These are phyloP conservation scores for Zoanthus sansibaricus DNA, from an alignment of 92 coral and sea anemone genomes.

Conservation along the genomic window DNA sequence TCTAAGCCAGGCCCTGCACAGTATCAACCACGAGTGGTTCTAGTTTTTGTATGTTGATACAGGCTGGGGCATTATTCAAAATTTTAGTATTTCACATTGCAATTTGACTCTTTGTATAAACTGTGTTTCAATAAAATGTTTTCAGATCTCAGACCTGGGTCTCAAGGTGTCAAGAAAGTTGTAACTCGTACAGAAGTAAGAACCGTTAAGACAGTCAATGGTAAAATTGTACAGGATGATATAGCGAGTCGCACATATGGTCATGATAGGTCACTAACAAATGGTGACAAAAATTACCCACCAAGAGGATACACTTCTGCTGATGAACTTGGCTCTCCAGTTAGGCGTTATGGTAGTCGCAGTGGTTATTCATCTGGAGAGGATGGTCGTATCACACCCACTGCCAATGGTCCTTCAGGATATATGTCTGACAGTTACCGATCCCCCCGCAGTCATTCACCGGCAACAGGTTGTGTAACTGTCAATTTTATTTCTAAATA, in stretches of 20 bases:
- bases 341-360: slow-evolving; percentile 75
- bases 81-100: too few species aligned
- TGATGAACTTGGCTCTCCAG: slow-evolving; percentile 68
- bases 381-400: slow-evolving; percentile 82
- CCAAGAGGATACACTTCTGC: slow-evolving; percentile 75
- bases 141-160: slow-evolving; percentile 79
- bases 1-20: too few species aligned
- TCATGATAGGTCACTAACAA: slow-evolving; percentile 76
- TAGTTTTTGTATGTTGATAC: too few species aligned
- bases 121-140: background rate
- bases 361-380: slow-evolving; percentile 82
- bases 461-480: background rate
- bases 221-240: slow-evolving; percentile 84
- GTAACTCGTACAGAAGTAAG: slow-evolving; percentile 86
- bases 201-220: slow-evolving; percentile 81
- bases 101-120: too few species aligned
- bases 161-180: slow-evolving; percentile 83
- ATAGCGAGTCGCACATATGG: slow-evolving; percentile 54
- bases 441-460: slow-evolving; percentile 46
- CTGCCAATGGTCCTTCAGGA: slow-evolving; percentile 71
- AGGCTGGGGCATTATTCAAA: too few species aligned
- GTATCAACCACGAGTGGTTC: too few species aligned
- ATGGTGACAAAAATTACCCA: slow-evolving; percentile 58
- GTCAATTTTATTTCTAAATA: background rate
- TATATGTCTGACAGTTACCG: slow-evolving; percentile 80